Conservation (phyloP, 1,140 invertebrate species). For the Drosophila pandora region DNA sequence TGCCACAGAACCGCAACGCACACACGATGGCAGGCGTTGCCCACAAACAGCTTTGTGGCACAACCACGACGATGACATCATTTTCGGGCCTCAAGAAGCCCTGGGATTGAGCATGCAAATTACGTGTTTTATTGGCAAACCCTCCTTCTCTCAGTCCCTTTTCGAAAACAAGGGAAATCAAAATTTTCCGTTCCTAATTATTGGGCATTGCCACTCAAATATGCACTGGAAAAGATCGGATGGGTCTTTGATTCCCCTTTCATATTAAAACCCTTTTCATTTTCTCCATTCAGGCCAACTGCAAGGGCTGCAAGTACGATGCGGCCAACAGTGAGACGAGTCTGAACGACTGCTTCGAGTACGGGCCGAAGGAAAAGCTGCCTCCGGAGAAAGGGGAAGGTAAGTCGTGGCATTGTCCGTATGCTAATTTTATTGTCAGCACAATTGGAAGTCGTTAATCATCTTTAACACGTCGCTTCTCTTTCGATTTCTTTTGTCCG, state of each 20-base stretch:
- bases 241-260: neutral
- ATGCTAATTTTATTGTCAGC: conserved; percentile 65
- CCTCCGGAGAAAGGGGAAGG: conserved; percentile 62
- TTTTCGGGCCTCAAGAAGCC: conserved; percentile 23
- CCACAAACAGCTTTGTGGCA: conserved; percentile 58
- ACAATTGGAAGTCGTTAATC: conserved; percentile 75
- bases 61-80: conserved; percentile 52
- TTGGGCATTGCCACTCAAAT: neutral
- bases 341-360: conserved; percentile 70
- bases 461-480: conserved; percentile 54
- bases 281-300: conserved; percentile 46
- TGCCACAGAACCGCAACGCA: conserved; percentile 76
- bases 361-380: conserved; percentile 60
- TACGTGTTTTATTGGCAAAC: conserved; percentile 58
- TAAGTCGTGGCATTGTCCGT: conserved; percentile 38
- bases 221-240: neutral
- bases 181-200: neutral
- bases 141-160: conserved; percentile 1
- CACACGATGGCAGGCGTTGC: conserved; percentile 47
- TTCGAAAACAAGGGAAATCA: neutral
- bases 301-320: conserved; percentile 80
- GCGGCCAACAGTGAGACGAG: conserved; percentile 68
- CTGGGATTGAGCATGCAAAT: conserved; percentile 48
- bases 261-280: neutral
- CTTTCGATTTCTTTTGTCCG: conserved; percentile 38